phyloP scores from a whole-genome alignment of 2,888 invertebrate genomes.

The Allacma fusca region DNA sequence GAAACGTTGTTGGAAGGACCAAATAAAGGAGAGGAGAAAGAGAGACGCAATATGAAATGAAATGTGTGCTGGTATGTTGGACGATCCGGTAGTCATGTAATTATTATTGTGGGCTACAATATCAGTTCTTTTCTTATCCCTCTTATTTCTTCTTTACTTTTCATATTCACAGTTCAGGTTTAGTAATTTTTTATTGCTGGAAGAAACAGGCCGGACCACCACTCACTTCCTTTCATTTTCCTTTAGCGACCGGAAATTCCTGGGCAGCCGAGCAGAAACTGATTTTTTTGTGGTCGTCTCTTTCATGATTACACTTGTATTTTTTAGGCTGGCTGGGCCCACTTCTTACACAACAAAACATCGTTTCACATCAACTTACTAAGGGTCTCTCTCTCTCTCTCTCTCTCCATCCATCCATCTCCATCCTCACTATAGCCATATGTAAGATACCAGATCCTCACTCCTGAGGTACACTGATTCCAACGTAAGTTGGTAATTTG shows the following conservation, averaged over 20 bases:
- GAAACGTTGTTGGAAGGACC: background rate
- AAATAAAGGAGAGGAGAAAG: background rate
- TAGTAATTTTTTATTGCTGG: constrained; percentile 43
- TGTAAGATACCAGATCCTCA: background rate
- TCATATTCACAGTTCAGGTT: constrained; percentile 42
- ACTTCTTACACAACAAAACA: constrained; percentile 39
- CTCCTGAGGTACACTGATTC: background rate
- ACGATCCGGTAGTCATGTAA: constrained; percentile 29
- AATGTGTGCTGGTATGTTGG: constrained; percentile 9
- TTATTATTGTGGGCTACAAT: constrained; percentile 31
- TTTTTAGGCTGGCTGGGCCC: constrained; percentile 39
- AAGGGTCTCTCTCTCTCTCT: constrained; percentile 18
- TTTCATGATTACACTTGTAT: constrained; percentile 43
- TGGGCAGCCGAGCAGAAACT: constrained; percentile 59
- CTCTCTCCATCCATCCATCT: constrained; percentile 9
- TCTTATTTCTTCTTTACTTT: constrained; percentile 17
- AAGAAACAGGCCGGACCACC: constrained; percentile 44
- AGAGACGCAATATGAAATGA: constrained; percentile 9
- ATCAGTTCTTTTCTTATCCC: constrained; percentile 20
- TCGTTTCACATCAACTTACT: constrained; percentile 29
- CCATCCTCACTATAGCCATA: background rate
- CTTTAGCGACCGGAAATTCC: constrained; percentile 60
- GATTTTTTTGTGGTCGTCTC: constrained; percentile 51
- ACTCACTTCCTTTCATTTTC: constrained; percentile 60
- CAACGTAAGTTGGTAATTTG: constrained; percentile 24